Evolutionary conservation across 2,113 vertebrate species (phyloP), one percentile per base, ranked within the genome.

Genomic region (Corythornis cristatus): DNA sequence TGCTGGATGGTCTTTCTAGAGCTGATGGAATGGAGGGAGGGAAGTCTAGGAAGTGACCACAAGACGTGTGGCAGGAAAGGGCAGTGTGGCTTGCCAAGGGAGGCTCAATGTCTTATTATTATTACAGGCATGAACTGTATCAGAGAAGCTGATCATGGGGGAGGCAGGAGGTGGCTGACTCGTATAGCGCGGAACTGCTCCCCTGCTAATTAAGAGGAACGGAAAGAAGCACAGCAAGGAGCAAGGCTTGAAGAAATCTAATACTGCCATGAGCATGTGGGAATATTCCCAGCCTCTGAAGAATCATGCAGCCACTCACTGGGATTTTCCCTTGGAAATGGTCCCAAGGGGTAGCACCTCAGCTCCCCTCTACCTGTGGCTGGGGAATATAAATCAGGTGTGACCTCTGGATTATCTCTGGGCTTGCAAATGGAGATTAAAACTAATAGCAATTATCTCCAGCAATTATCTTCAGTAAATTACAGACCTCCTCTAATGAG

Each of bases 221-320:
- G 6, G 82, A 80, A 76, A 80, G 73, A 75, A 87, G 68, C 8
- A 2, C 46, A 86, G 57, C 0, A 0, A 85, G 58, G 64, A 87
- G 64, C 17, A 65, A 89, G 46, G 64, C 35, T 60, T 56, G 72
- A 83, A 57, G 96, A 94, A 95, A 92, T 53, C 60, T 86, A 85
- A 86, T 66, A 62, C 71, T 74, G 50, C 66, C 6, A 7, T 77
- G 64, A 93, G 58, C 54, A 25, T 9, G 60, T 43, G 65, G 87
- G 79, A 85, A 77, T 61, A 46, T 51, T 92, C 64, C 56, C 19
- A 21, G 61, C 19, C 56, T 80, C 48, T 67, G 35, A 42, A 77
- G 75, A 40, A 65, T 28, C 1, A 3, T 26, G 64, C 72, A 88
- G 82, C 53, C 62, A 67, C 28, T 15, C 70, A 4, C n/a, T 23